Percentiles rank a stretch among this genome's conserved stretches.
Evolutionary conservation across 2,888 invertebrate species (phyloP).

Genomic region (Drosophila paranaensis): DNA sequence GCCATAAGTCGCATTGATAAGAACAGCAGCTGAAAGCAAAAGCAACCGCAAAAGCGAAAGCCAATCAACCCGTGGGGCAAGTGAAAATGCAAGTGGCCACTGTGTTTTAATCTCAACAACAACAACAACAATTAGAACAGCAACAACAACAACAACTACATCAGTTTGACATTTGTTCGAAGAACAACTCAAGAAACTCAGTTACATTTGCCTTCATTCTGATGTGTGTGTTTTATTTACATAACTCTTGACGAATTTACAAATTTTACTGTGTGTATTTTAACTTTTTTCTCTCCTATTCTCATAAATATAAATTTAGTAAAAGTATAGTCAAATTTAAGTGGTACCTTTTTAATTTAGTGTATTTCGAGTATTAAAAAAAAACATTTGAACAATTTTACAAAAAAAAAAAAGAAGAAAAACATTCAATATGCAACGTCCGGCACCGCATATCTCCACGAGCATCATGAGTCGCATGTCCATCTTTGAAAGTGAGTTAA

Average conservation of each 20-base stretch:
- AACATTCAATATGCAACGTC: slow-evolving; percentile 68
- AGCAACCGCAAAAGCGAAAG: slow-evolving; percentile 32
- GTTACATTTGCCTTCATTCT: slow-evolving; percentile 5
- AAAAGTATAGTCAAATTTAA: slow-evolving; percentile 8
- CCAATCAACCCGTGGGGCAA: slow-evolving; percentile 24
- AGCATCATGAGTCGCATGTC: slow-evolving; percentile 81
- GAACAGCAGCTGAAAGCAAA: slow-evolving; percentile 47
- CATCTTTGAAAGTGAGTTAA: slow-evolving; percentile 81
- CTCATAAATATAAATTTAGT: too few species aligned
- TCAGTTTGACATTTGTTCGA: not conserved
- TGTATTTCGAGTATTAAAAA: not conserved
- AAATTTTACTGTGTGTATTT: slow-evolving; percentile 7
- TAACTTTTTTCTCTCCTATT: too few species aligned
- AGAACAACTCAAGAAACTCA: slow-evolving; percentile 11
- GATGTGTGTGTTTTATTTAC: not conserved
- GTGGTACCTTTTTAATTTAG: slow-evolving; percentile 1
- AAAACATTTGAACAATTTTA: not conserved
- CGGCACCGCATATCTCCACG: slow-evolving; percentile 73
- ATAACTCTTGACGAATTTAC: not conserved
- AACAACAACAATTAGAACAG: slow-evolving; percentile 18
- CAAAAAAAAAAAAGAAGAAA: not conserved
- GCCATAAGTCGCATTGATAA: slow-evolving; percentile 73
- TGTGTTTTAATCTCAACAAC: slow-evolving; percentile 22
- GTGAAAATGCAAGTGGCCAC: slow-evolving; percentile 36
- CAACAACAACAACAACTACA: slow-evolving; percentile 1